phyloP scores from a whole-genome alignment of 1,140 invertebrate species.

The Reticulitermes speratus region DNA sequence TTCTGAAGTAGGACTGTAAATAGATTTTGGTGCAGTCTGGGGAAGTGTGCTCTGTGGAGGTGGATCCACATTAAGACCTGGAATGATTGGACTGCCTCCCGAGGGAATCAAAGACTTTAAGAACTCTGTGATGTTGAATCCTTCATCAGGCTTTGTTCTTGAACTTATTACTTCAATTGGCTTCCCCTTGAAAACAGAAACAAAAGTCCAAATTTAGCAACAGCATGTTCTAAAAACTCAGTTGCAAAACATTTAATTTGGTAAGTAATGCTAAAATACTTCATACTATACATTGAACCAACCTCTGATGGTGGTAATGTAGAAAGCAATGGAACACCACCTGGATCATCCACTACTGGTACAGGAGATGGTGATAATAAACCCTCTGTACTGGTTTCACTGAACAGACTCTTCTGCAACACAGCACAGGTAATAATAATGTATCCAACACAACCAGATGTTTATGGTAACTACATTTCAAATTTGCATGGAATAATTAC shows the following conservation, averaged over 20 bases:
- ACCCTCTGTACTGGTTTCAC: constrained; percentile 33
- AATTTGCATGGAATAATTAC: too few species aligned
- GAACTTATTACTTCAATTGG: constrained; percentile 56
- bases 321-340: constrained; percentile 40
- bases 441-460: background rate
- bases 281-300: background rate
- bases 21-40: background rate
- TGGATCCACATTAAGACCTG: constrained; percentile 24
- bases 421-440: constrained; percentile 29
- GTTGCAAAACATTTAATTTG: background rate
- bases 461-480: background rate
- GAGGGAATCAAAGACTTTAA: constrained; percentile 40
- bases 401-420: constrained; percentile 34
- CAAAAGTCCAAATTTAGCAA: constrained; percentile 26
- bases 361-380: constrained; percentile 36
- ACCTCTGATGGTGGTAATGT: constrained; percentile 38
- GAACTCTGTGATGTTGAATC: constrained; percentile 48
- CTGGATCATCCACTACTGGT: constrained; percentile 36
- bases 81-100: constrained; percentile 23
- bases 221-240: background rate
- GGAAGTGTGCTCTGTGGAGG: background rate
- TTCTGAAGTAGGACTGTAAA: background rate
- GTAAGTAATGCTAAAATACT: background rate
- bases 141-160: constrained; percentile 41
- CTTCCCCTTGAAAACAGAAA: constrained; percentile 45